phyloP scores from a whole-genome alignment of 2,888 invertebrate species.

The Nemotelus nigrinus region DNA sequence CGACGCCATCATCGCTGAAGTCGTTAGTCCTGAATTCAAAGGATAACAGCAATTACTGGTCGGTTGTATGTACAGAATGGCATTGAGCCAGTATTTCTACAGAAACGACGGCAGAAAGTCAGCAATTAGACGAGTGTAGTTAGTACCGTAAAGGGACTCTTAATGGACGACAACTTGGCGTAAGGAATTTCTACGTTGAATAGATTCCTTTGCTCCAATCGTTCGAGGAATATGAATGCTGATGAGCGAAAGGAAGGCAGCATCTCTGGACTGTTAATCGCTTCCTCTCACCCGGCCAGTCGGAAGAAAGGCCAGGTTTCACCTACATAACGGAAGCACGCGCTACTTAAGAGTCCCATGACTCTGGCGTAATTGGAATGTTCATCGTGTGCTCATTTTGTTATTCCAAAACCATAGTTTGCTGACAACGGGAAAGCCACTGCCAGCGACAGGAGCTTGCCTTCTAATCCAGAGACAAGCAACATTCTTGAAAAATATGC shows the following conservation, averaged over 20 bases:
- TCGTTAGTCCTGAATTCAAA: background rate
- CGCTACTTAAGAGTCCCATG: background rate
- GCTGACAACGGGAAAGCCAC: constrained; percentile 14
- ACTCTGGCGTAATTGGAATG: constrained; percentile 28
- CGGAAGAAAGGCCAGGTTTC: background rate
- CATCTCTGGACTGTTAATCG: constrained; percentile 5
- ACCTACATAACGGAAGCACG: background rate
- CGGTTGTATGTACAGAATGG: constrained; percentile 6
- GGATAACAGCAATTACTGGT: background rate
- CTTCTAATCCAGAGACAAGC: background rate
- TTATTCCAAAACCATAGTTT: constrained; percentile 23
- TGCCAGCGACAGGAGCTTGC: background rate
- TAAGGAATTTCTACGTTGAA: constrained; percentile 2
- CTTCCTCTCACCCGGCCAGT: background rate
- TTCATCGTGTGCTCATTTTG: constrained; percentile 12
- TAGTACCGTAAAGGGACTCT: constrained; percentile 1
- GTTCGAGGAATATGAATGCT: background rate
- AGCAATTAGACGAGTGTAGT: constrained; percentile 21
- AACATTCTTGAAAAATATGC: constrained; percentile 24
- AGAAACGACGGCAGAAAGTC: constrained; percentile 3
- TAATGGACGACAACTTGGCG: constrained; percentile 35
- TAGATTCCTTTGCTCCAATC: constrained; percentile 26
- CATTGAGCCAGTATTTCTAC: constrained; percentile 14
- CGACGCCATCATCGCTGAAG: no score
- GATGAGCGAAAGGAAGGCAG: background rate